Conservation (phyloP, 2,113 vertebrate genomes). For the Hyperoodon ampullatus region DNA sequence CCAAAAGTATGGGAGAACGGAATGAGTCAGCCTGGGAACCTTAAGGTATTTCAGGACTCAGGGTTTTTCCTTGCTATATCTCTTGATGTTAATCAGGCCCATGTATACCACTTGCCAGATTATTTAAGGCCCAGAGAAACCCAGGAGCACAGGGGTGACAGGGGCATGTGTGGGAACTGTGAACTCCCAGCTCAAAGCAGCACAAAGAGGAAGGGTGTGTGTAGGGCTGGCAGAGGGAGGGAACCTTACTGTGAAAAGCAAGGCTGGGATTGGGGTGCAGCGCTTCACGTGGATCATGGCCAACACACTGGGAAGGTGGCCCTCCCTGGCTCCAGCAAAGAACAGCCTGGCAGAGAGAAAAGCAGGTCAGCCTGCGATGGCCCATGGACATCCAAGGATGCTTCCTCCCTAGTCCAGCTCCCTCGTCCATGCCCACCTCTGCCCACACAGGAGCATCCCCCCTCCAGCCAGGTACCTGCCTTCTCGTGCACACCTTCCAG, state of each 20-base stretch:
- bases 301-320: conserved; percentile 93
- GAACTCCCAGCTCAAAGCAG: not conserved
- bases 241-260: conserved; percentile 93
- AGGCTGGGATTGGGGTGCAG: conserved; percentile 94
- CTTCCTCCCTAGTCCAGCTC: not conserved
- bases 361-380: conserved; percentile 35
- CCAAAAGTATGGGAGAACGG: not conserved
- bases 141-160: not conserved
- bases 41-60: not conserved
- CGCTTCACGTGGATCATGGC: conserved; percentile 95
- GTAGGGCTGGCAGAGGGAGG: not conserved
- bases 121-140: not conserved
- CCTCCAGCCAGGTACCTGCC: not conserved
- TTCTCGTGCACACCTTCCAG: not conserved
- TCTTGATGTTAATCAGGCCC: not conserved
- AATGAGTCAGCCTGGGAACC: not conserved
- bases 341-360: conserved; percentile 88
- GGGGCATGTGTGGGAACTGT: not conserved
- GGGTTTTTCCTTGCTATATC: not conserved
- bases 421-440: not conserved
- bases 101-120: not conserved
- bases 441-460: not conserved
- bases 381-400: not conserved
- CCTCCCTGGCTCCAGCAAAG: conserved; percentile 95
- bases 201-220: not conserved